A percentile compares a stretch with the other conserved stretches of the same genome.
phyloP scores from a whole-genome alignment of 2,888 invertebrate species.

The Phania funesta region DNA sequence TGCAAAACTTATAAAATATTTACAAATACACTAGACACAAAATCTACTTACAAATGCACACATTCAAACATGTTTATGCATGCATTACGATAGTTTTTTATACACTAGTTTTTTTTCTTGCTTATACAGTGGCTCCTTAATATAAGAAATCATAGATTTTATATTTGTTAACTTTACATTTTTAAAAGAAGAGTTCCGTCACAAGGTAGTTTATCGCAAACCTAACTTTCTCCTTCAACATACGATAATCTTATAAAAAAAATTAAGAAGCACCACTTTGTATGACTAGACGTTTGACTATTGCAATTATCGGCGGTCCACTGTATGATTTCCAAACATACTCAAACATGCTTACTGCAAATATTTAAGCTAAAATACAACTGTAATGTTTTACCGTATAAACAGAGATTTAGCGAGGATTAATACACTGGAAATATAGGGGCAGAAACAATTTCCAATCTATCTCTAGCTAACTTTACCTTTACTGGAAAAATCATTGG shows the following conservation, averaged over 20 bases:
- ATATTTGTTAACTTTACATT: background rate
- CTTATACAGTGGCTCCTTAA: constrained; percentile 3
- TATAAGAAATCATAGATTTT: background rate
- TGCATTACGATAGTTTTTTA: background rate
- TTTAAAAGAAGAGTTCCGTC: background rate
- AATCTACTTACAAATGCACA: constrained; percentile 43
- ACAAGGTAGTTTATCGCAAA: background rate
- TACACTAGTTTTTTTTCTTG: background rate
- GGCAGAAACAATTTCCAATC: background rate
- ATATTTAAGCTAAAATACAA: background rate
- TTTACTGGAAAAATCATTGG: too few relatives aligned
- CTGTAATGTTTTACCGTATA: constrained; percentile 39
- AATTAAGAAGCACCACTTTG: too few relatives aligned
- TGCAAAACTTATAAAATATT: constrained; percentile 66
- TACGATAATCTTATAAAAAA: too few relatives aligned
- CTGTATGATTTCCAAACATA: background rate
- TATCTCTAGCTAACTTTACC: background rate
- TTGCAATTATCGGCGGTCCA: background rate
- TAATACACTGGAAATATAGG: background rate
- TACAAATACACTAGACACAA: constrained; percentile 60
- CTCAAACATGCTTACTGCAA: background rate
- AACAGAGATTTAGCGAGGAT: constrained; percentile 48
- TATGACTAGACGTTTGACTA: background rate
- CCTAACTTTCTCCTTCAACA: too few relatives aligned
- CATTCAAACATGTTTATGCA: background rate